These are phyloP conservation scores for Craseonycteris thonglongyai DNA, from an alignment of 2,113 vertebrate species.

Conservation along the genomic window DNA sequence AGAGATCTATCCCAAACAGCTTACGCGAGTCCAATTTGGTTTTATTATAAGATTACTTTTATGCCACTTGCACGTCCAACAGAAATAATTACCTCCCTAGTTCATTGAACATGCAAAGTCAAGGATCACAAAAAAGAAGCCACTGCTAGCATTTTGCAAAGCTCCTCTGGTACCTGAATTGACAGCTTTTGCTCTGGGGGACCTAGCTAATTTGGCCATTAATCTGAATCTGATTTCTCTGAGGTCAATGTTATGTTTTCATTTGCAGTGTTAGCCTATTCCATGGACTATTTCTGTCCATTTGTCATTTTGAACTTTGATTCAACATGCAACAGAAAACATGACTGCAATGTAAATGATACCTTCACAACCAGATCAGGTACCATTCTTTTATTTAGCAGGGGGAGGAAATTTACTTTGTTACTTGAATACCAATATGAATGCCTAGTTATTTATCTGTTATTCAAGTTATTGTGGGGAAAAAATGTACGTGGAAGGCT, in stretches of 20 bases:
- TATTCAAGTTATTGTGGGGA: not conserved
- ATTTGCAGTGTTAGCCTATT: not conserved
- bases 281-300: not conserved
- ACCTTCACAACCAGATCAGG: not conserved
- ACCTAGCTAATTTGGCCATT: not conserved
- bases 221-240: not conserved
- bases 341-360: not conserved
- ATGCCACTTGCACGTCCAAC: not conserved
- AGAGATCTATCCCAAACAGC: not conserved
- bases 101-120: not conserved
- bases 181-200: not conserved
- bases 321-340: not conserved
- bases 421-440: slow-evolving; percentile 24
- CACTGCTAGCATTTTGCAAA: not conserved
- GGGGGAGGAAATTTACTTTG: not conserved
- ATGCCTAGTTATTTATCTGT: not conserved
- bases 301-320: not conserved
- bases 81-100: not conserved
- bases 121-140: not conserved
- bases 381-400: not conserved
- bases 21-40: not conserved
- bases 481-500: not conserved
- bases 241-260: not conserved
- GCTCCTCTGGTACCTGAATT: not conserved
- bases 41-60: not conserved